Base-by-base conservation (phyloP, 1,140 invertebrate species). In the Heliconius melpomene region DNA sequence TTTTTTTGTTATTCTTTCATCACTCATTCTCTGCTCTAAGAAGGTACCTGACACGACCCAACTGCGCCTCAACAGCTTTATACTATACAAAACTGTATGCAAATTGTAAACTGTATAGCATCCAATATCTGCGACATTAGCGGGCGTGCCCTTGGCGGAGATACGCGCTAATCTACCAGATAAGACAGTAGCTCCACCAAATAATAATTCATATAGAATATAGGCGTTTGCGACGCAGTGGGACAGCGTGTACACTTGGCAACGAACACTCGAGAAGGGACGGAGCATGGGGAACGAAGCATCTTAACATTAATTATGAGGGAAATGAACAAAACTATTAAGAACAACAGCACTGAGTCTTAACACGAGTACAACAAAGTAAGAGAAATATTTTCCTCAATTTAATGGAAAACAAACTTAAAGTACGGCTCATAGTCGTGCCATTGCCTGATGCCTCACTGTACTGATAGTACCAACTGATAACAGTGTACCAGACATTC, bases 141-240 rank as follows among this genome's bases (percentile, higher is more conserved):
- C 50, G 77, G 29, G 29, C 72, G 77, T 60, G 77, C 38, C 77
- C 72, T 78, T 78, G 77, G 52, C 77, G 50, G 57, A 16, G 60
- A 52, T 54, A 74, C 50, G 57, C 20, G 71, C 72, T 78, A 74
- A 78, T 78, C 77, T 78, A 52, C 3, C 32, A 29, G 54, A 76
- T 76, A 66, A 66, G 57, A 7, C 57, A 20, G 54, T 7, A 20
- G 23, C 72, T 78, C 32, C 29, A 78, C 23, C n/a, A 29, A 66
- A 66, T n/a, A 66, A 11, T 29, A 16, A 26, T 23, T 66, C 26
- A 26, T 66, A 29, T 66, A 29, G 8, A 29, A 57, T 57, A 57
- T 57, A 52, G 18, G 50, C 7, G 18, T 18, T 52, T 18, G 18
- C 18, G 16, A 46, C 13, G 13, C 40, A 16, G 40, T 16, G 11